Evolutionary conservation across 1,140 invertebrate genomes (phyloP), one percentile per base, ranked within the genome.

Genomic region (Limonius californicus): DNA sequence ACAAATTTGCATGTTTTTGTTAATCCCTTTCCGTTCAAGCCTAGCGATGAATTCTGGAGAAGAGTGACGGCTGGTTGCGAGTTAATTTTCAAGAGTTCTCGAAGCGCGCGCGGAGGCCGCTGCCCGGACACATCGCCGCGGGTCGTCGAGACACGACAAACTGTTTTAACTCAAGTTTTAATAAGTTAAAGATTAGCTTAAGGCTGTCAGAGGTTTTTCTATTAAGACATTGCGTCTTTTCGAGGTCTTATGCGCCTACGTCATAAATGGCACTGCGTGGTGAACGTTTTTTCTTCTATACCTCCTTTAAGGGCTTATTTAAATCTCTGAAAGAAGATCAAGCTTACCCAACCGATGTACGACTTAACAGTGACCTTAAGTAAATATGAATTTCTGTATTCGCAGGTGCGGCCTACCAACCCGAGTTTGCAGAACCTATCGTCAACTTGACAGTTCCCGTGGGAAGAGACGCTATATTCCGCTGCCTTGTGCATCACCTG

Each of bases 401-500:
- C 75, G 39, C 77, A 87, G 84, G 84, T 67, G 79, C 82, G 67
- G 87, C 87, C 61, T 90, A 88, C 77, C 89, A 91, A 74, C 92
- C 92, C 9, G 89, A 92, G 77, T 95, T 95, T 74, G 84, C 84
- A 35, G 87, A 91, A 64, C 86, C 87, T 53, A 85, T 95, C 68
- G 81, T 83, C 61, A 95, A 95, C 82, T 79, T 94, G 62, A 94
- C 92, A 35, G 83, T 94, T 42, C 83, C 91, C 60, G 81, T 92
- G 45, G 92, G 92, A 61, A 82, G 92, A 73, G 91, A 95, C 77
- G 92, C 92, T 43, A 89, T 85, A 54, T 93, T 95, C 74, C 89
- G 86, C 72, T 95, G 93, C 78, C 81, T 90, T 70, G 91, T 95
- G 30, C 85, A 89, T 69, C 89, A 93, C 78, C 83, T 95, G 66